Percentiles rank a stretch among this genome's conserved stretches.
Evolutionary conservation across 2,888 invertebrate species (phyloP).

Genomic region (Lasioglossum marginatum): DNA sequence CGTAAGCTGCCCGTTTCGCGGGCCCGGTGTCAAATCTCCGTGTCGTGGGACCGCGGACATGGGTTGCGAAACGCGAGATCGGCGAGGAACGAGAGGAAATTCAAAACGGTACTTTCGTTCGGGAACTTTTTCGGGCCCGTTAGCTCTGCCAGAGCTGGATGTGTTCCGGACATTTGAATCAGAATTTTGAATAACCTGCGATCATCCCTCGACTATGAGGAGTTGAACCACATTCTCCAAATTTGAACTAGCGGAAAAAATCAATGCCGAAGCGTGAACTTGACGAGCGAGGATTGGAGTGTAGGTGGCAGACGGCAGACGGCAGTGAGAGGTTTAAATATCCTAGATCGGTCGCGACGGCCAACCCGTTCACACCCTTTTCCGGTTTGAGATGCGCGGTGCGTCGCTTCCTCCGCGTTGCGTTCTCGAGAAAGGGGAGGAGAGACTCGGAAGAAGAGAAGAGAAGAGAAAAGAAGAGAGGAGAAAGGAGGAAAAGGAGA

Average conservation of each 20-base stretch:
- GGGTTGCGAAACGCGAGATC: conserved; percentile 4
- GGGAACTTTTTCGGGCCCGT: background rate
- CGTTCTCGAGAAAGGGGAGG: conserved; percentile 43
- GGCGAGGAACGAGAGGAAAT: background rate
- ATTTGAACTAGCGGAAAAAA: background rate
- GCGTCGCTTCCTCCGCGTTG: conserved; percentile 75
- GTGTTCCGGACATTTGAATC: background rate
- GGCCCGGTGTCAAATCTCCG: conserved; percentile 81
- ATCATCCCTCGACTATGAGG: too few relatives aligned
- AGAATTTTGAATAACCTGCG: background rate
- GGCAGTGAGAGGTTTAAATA: background rate
- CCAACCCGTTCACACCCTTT: conserved; percentile 3
- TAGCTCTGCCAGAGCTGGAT: background rate
- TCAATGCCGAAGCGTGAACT: background rate
- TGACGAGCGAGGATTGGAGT: background rate
- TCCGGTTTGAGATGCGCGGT: conserved; percentile 73
- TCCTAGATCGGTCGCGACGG: conserved; percentile 7
- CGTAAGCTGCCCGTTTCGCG: conserved; percentile 73
- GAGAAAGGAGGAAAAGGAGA: conserved; percentile 49
- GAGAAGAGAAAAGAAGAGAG: conserved; percentile 25
- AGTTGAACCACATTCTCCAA: too few relatives aligned
- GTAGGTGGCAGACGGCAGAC: background rate
- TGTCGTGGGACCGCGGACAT: conserved; percentile 79
- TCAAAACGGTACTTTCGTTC: background rate
- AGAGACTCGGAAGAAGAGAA: conserved; percentile 35